Conservation (phyloP, 2,797 vertebrate species). For the Coranthus polyacanthus region DNA sequence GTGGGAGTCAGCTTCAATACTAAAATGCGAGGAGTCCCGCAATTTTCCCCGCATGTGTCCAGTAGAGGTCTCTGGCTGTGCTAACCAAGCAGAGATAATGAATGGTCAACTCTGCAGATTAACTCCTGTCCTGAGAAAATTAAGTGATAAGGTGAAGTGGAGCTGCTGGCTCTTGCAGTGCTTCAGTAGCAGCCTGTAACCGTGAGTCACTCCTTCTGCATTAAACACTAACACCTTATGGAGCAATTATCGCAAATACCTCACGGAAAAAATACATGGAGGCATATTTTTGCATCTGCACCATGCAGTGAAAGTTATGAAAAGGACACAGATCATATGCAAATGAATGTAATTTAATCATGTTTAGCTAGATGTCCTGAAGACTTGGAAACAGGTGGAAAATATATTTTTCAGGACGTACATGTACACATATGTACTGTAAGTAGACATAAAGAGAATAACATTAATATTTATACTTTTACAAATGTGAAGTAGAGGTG, state of each 20-base stretch:
- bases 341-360: neutral
- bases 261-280: constrained; percentile 8
- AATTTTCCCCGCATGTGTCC: constrained; percentile 26
- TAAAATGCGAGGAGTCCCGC: constrained; percentile 6
- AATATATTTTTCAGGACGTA: no score
- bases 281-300: neutral
- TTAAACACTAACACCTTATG: constrained; percentile 1
- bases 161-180: constrained; percentile 30
- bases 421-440: neutral
- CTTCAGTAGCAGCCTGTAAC: constrained; percentile 11
- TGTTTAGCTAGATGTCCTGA: neutral
- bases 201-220: constrained; percentile 11
- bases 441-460: neutral
- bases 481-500: no score
- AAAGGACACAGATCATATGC: neutral
- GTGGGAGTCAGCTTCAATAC: constrained; percentile 27
- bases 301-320: neutral
- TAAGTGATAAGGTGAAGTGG: constrained; percentile 49
- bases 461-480: no score
- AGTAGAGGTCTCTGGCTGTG: constrained; percentile 55
- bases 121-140: constrained; percentile 52
- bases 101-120: constrained; percentile 61
- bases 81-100: constrained; percentile 54
- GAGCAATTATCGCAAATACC: constrained; percentile 27
- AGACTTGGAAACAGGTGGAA: neutral